Evolutionary conservation across 2,113 vertebrate species (phyloP), one percentile per base, ranked within the genome.

Genomic region (Pteruthius melanotis): DNA sequence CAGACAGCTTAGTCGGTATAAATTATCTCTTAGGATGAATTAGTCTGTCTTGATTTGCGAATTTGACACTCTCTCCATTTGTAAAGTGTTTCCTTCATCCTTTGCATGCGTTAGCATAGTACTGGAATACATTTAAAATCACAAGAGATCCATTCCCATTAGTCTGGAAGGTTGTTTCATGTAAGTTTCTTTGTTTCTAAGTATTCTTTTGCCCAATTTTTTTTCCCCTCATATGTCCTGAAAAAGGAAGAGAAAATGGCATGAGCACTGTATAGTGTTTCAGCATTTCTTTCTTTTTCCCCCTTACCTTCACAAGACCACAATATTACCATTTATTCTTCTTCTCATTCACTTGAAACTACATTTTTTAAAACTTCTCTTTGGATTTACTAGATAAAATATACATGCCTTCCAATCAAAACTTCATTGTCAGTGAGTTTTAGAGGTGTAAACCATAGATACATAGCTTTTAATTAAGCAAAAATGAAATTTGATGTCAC

Each of bases 21-120:
- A 94, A 94, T 95, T 94, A 87, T 93, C 92, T 92, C 83, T 83
- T 70, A 83, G 71, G 72, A 92, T 95, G 83, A 92, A 96, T 94
- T 96, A 92, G 90, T 89, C 95, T 75, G 64, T 77, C 89, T 83
- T 93, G 92, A 93, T 86, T 89, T 83, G 82, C 0, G 9, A 89
- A 80, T 87, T 76, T 87, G 81, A 95, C 94, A 83, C 78, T 59
- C 49, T 80, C 40, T 39, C 68, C 64, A 83, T 88, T 95, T 91
- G 54, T 86, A 93, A 80, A 42, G 88, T 90, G 50, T 66, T 94
- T 92, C 83, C 83, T 92, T 92, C 94, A 92, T 80, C 65, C 56
- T 87, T 66, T 84, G 94, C 69, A 91, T 42, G 42, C 8, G 4
- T 89, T 94, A 92, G 28, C 61, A 75, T 53, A 60, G 63, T 52